A percentile compares a stretch with the other conserved stretches of the same genome.
Conservation (phyloP, 2,113 vertebrate species). For the Aspiorhynchus laticeps region DNA sequence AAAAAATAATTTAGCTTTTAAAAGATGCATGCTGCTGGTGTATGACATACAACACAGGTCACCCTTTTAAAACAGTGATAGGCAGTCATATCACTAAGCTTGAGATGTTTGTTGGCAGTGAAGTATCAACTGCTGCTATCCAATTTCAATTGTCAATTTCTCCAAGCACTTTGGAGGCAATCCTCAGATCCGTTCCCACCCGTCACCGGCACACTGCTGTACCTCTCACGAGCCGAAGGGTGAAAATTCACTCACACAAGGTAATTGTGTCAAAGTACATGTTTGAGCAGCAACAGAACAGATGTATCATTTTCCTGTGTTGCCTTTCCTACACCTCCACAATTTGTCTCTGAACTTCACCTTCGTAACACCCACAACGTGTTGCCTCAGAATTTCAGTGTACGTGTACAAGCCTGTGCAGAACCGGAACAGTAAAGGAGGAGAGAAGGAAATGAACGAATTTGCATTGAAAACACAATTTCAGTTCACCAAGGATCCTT, state of each 20-base stretch:
- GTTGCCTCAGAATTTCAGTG: constrained; percentile 1
- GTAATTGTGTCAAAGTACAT: constrained; percentile 48
- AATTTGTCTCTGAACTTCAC: constrained; percentile 29
- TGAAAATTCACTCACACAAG: constrained; percentile 36
- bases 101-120: constrained; percentile 7
- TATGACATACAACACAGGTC: background rate
- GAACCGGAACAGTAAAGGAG: background rate
- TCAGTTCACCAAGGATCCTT: background rate
- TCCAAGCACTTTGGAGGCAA: constrained; percentile 27
- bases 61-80: background rate
- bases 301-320: constrained; percentile 40
- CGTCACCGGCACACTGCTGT: background rate
- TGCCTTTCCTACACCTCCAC: constrained; percentile 32
- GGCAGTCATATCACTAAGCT: background rate
- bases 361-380: background rate
- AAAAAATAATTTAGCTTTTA: background rate
- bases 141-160: constrained; percentile 28
- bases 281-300: constrained; percentile 33
- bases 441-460: background rate
- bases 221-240: constrained; percentile 4
- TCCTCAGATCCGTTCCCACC: constrained; percentile 20
- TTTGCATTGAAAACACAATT: constrained; percentile 2
- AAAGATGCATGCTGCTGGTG: background rate
- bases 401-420: background rate
- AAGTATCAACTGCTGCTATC: constrained; percentile 21